phyloP scores from a whole-genome alignment of 2,113 vertebrate species.

The Sorex araneus region DNA sequence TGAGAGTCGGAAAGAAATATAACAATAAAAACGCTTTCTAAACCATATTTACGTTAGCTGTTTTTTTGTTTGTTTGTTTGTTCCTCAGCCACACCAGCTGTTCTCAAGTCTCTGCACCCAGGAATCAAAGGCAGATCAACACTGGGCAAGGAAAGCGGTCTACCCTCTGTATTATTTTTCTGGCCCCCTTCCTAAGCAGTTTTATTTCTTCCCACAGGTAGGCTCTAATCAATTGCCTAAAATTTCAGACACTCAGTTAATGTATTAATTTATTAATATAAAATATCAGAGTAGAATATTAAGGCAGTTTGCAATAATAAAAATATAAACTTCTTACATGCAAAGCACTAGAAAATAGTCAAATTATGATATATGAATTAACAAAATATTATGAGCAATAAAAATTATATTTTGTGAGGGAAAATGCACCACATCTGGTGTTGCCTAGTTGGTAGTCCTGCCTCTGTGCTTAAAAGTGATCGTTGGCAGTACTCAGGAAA shows the following conservation, averaged over 20 bases:
- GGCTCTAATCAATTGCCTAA: neutral
- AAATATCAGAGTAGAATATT: neutral
- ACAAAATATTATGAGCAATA: slow-evolving; percentile 39
- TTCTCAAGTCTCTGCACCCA: no score
- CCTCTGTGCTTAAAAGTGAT: no score
- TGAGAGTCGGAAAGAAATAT: no score
- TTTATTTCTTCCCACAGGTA: neutral
- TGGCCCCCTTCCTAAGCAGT: no score
- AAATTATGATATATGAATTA: neutral
- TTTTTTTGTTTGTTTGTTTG: no score
- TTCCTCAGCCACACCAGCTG: no score
- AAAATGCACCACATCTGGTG: no score
- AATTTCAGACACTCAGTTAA: neutral
- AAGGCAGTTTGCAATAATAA: neutral
- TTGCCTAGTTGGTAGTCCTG: no score
- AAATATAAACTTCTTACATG: neutral
- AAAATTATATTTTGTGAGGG: neutral
- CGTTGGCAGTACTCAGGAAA: no score
- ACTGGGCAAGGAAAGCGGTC: no score
- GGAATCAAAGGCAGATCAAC: no score
- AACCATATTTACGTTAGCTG: neutral
- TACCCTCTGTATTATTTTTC: no score
- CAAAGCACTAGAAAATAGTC: neutral
- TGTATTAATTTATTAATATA: slow-evolving; percentile 23
- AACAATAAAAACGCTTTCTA: neutral